Base-by-base conservation (phyloP, 2,888 invertebrate genomes). In the Theristus sp. region DNA sequence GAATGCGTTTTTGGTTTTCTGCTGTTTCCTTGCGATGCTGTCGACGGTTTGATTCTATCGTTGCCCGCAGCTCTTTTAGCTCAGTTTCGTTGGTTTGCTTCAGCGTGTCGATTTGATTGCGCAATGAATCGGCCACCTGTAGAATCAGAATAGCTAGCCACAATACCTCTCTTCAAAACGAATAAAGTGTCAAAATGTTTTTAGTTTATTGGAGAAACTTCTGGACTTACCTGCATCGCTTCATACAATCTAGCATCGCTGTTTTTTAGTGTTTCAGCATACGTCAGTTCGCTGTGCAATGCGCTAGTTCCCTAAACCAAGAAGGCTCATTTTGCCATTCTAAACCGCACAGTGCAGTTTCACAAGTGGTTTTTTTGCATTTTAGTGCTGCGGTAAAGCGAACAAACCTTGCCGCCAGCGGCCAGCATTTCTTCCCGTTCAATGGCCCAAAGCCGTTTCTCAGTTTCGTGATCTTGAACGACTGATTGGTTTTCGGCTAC, bases 71-170 rank as follows among this genome's bases (percentile, higher is more conserved):
- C 17, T 38, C 22, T 20, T 53, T 60, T 3, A 70, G 66, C 61
- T 70, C 71, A 29, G 67, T 68, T 17, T 70, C 65, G 57, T 73
- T 68, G 61, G 69, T 67, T 56, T 67, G 61, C 61, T 73, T 71
- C 62, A 68, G 67, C 29, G 73, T 72, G 17, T 66, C 64, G 60
- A 71, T 69, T 62, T 73, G 72, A 29, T 67, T 64, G 26, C 68
- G 66, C 30, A 73, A 38, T 30, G 59, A 30, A 2, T 54, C 47
- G 10, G 62, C 57, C 26, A 58, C 27, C 25, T n/a, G n/a, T n/a
- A n/a, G n/a, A n/a, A n/a, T n/a, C n/a, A n/a, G n/a, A n/a, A n/a
- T n/a, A n/a, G n/a, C n/a, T n/a, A n/a, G n/a, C n/a, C n/a, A n/a
- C n/a, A n/a, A n/a, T n/a, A n/a, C n/a, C n/a, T n/a, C n/a, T n/a